These are phyloP conservation scores for Stenichneumon culpator DNA, from an alignment of 2,888 invertebrate genomes.

Conservation along the genomic window DNA sequence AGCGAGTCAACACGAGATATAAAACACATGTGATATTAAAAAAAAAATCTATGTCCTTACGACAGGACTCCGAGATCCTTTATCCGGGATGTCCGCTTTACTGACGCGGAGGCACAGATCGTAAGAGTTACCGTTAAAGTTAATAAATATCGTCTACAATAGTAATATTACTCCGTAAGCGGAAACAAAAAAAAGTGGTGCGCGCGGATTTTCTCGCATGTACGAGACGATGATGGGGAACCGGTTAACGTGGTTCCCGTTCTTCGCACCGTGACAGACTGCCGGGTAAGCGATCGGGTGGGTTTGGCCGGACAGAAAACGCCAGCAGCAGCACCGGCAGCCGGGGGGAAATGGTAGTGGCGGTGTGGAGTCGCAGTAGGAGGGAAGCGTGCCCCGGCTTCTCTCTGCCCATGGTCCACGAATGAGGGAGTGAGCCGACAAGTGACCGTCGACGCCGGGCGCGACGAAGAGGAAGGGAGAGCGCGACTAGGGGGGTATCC, in stretches of 20 bases:
- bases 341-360: slow-evolving; percentile 66
- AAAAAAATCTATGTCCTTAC: not conserved
- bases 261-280: slow-evolving; percentile 85
- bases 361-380: slow-evolving; percentile 69
- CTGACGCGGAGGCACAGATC: slow-evolving; percentile 18
- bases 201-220: slow-evolving; percentile 54
- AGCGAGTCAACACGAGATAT: slow-evolving; percentile 37
- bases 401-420: slow-evolving; percentile 54
- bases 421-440: slow-evolving; percentile 43
- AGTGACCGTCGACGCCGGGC: not conserved
- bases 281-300: slow-evolving; percentile 81
- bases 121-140: slow-evolving; percentile 10
- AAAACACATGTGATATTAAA: slow-evolving; percentile 22
- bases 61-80: slow-evolving; percentile 3
- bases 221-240: slow-evolving; percentile 74
- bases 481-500: slow-evolving; percentile 49
- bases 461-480: slow-evolving; percentile 27
- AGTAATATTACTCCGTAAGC: slow-evolving; percentile 18
- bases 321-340: slow-evolving; percentile 71
- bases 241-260: slow-evolving; percentile 85
- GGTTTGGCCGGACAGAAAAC: slow-evolving; percentile 75
- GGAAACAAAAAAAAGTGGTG: slow-evolving; percentile 48
- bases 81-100: slow-evolving; percentile 11
- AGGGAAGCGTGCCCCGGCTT: slow-evolving; percentile 68
- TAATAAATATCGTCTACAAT: not conserved